These are phyloP conservation scores for Hycleus cichorii DNA, from an alignment of 1,140 invertebrate species.

Conservation along the genomic window DNA sequence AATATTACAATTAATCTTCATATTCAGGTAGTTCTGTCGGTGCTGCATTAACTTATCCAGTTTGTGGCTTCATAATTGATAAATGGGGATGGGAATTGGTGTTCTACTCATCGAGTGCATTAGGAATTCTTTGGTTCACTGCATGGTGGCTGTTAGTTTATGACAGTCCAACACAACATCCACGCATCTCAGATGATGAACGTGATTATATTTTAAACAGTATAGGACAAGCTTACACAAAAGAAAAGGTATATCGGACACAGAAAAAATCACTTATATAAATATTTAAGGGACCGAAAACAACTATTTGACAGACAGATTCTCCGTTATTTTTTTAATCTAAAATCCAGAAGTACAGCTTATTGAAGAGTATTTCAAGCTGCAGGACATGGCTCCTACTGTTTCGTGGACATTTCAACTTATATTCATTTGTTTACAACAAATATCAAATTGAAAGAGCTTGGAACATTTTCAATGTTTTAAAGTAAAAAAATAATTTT, in stretches of 20 bases:
- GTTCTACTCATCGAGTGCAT: constrained; percentile 61
- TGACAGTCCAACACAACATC: constrained; percentile 65
- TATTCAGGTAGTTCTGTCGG: constrained; percentile 58
- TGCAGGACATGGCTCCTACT: too few relatives aligned
- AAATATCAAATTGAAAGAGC: too few relatives aligned
- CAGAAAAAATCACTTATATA: too few relatives aligned
- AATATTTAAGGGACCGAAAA: too few relatives aligned
- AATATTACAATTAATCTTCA: not conserved
- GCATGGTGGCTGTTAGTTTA: constrained; percentile 57
- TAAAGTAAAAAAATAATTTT: too few relatives aligned
- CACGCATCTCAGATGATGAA: constrained; percentile 64
- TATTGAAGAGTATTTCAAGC: too few relatives aligned
- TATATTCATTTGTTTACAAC: too few relatives aligned
- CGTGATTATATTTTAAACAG: constrained; percentile 49
- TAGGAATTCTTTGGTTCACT: constrained; percentile 61
- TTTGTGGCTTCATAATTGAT: constrained; percentile 60
- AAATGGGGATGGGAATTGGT: constrained; percentile 65
- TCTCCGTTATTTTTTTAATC: too few relatives aligned
- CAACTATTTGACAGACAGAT: too few relatives aligned
- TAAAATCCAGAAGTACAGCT: too few relatives aligned
- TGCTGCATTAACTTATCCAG: constrained; percentile 59
- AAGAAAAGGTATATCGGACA: constrained; percentile 34
- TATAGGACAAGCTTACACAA: constrained; percentile 45
- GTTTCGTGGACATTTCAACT: too few relatives aligned
- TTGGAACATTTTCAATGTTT: too few relatives aligned